These are phyloP conservation scores for Dolichomitus sp. DNA, from an alignment of 2,888 invertebrate species.

Conservation along the genomic window DNA sequence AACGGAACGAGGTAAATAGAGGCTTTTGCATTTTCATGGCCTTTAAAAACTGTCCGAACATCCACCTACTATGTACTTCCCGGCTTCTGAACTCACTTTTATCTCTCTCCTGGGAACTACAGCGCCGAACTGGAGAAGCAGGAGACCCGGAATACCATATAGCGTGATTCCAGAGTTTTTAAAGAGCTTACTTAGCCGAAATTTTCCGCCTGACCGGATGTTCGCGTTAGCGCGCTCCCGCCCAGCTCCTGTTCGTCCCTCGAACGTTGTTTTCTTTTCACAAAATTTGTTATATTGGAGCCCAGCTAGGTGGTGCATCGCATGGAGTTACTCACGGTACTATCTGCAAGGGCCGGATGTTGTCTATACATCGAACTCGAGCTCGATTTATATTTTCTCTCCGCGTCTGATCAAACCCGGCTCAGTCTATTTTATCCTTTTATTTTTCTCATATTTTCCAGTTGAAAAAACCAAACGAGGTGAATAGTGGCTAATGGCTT, in stretches of 20 bases:
- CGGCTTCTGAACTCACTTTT: constrained; percentile 45
- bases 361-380: neutral
- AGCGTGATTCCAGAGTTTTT: constrained; percentile 62
- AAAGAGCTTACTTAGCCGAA: constrained; percentile 64
- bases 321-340: too few species aligned
- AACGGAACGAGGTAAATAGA: too few species aligned
- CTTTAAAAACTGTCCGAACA: too few species aligned
- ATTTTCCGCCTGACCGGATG: constrained; percentile 60
- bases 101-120: constrained; percentile 53
- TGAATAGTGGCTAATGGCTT: constrained; percentile 12
- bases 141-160: constrained; percentile 33
- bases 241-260: constrained; percentile 30
- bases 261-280: neutral
- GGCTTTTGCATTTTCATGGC: too few species aligned
- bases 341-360: neutral
- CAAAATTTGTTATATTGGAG: too few species aligned
- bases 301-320: too few species aligned
- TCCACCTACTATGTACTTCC: constrained; percentile 4
- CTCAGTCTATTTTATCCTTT: neutral
- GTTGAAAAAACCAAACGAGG: neutral
- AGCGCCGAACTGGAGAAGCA: constrained; percentile 43
- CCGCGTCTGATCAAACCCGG: constrained; percentile 15
- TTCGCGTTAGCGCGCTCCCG: constrained; percentile 29
- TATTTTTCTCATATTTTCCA: constrained; percentile 26
- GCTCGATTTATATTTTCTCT: constrained; percentile 15